Base-by-base conservation (phyloP, 2,797 vertebrate genomes). In the Sebastes hubbsi region DNA sequence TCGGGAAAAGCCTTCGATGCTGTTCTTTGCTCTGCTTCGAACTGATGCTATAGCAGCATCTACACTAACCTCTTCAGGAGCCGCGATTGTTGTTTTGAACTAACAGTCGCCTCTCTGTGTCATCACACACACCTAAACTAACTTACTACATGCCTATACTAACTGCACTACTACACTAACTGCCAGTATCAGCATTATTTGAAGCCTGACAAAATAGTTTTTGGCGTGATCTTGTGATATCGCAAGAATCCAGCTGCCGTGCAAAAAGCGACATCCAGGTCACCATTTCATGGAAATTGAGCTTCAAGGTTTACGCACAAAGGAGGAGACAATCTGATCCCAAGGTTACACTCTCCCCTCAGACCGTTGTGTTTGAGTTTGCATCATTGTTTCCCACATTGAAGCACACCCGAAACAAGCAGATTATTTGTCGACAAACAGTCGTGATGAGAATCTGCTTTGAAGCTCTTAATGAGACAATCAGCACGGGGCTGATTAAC, bases 401-500 rank as follows among this genome's bases (percentile, higher is more conserved):
- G 42, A 49, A 49, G 46, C 18, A 49, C 0, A 20, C 8, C 46
- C 18, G 18, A 49, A 49, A 49, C 46, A 54, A 22, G 52, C 20
- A 54, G 52, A 54, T n/a, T 54, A 54, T 22, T 54, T 54, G 52
- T 54, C 20, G 52, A 54, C 52, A 54, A 54, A 54, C n/a, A 54
- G 49, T 52, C 20, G 8, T n/a, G 18, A 8, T 52, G 49, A n/a
- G n/a, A 54, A 54, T 54, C 52, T 54, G n/a, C 55, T 78, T 72
- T 71, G 60, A 80, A 59, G 59, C 54, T 52, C 9, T 63, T 71
- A 78, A 75, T 49, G 46, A 81, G 78, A 54, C 59, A 34, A 71
- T 70, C 56, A 56, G 54, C 74, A 60, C 14, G 32, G 54, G 73
- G 38, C 29, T 10, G 13, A 77, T 61, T 73, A 73, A 49, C 38